Evolutionary conservation across 2,113 vertebrate genomes (phyloP).

Genomic region (Alosa alosa): DNA sequence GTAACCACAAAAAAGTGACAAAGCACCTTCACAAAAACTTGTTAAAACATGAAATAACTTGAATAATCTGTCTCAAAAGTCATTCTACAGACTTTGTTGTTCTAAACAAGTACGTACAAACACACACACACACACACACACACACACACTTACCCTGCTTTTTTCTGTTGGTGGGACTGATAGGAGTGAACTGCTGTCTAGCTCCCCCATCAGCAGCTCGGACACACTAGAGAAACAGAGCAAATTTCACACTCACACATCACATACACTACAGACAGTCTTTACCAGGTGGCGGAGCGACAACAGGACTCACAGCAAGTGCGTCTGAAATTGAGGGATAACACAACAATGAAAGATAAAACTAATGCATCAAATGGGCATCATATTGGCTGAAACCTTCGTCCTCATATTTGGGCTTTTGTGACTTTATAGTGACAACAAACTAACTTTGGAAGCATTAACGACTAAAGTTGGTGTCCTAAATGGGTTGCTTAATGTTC

Average conservation of each 20-base stretch:
- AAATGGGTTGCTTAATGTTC: not conserved
- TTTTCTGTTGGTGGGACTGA: slow-evolving; percentile 86
- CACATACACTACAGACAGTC: not conserved
- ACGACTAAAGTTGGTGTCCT: too few species aligned
- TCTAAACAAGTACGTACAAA: too few species aligned
- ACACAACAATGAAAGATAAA: not conserved
- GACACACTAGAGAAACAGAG: slow-evolving; percentile 76
- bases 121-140: not conserved
- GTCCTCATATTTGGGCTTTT: not conserved
- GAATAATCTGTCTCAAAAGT: not conserved
- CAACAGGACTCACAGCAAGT: not conserved
- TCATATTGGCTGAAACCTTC: not conserved
- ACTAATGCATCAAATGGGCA: not conserved
- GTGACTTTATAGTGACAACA: not conserved
- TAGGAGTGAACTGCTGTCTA: slow-evolving; percentile 92
- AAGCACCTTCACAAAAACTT: not conserved
- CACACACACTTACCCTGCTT: slow-evolving; percentile 80
- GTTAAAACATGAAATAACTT: not conserved
- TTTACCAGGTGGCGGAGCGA: not conserved
- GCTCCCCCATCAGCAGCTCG: slow-evolving; percentile 93
- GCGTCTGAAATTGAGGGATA: too few species aligned
- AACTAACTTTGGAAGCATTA: not conserved
- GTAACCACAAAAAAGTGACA: not conserved
- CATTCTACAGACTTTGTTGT: not conserved
- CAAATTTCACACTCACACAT: not conserved